Evolutionary conservation across 2,888 invertebrate genomes (phyloP).

Genomic region (Baccha elongata): DNA sequence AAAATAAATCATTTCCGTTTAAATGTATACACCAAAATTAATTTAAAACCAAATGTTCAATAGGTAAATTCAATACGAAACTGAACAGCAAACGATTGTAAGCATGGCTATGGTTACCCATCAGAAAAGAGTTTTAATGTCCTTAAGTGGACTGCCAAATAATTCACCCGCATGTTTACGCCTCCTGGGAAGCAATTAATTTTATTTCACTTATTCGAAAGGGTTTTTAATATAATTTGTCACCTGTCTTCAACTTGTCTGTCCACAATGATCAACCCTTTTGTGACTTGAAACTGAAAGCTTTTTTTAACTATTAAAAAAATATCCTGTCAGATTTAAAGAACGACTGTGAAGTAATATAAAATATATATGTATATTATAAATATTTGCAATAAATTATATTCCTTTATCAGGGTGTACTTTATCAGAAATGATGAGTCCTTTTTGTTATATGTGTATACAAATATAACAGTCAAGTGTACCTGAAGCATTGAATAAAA

Average conservation of each 20-base stretch:
- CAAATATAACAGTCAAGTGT: constrained; percentile 4
- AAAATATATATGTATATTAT: too few relatives aligned
- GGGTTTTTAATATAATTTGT: constrained; percentile 41
- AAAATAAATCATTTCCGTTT: too few relatives aligned
- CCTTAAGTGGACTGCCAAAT: constrained; percentile 8
- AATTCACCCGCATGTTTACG: constrained; percentile 1
- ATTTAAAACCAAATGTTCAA: too few relatives aligned
- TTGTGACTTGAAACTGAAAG: constrained; percentile 22
- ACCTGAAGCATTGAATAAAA: not conserved
- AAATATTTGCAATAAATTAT: constrained; percentile 10
- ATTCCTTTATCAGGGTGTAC: not conserved
- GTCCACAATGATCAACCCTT: constrained; percentile 27
- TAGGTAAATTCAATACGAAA: too few relatives aligned
- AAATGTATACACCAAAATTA: too few relatives aligned
- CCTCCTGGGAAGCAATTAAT: constrained; percentile 37
- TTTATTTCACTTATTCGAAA: constrained; percentile 20
- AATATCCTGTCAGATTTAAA: not conserved
- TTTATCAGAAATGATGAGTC: constrained; percentile 11
- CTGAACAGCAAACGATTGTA: not conserved
- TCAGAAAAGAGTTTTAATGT: not conserved
- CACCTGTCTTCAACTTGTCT: constrained; percentile 33
- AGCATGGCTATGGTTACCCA: not conserved
- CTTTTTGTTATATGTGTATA: constrained; percentile 7
- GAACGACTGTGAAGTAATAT: not conserved
- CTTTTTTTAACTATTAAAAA: not conserved